Evolutionary conservation across 2,797 vertebrate species (phyloP).

Genomic region (Coracias cyanogaster): DNA sequence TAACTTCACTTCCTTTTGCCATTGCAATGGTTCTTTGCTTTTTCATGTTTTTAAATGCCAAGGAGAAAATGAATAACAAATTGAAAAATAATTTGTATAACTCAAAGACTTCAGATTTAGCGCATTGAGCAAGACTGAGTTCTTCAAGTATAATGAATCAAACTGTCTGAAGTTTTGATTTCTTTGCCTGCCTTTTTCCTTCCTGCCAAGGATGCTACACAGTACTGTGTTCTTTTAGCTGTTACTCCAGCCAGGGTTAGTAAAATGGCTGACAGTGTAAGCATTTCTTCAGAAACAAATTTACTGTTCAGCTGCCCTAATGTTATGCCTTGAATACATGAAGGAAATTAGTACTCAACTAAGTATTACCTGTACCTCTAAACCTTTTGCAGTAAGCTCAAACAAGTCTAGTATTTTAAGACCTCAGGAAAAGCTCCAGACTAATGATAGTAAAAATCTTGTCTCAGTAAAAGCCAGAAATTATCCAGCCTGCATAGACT

Average conservation of each 20-base stretch:
- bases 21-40: not conserved
- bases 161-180: not conserved
- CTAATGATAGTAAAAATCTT: not conserved
- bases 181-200: not conserved
- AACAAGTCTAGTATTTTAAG: not conserved
- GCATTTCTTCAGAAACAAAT: not conserved
- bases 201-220: not conserved
- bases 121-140: not conserved
- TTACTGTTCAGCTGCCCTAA: not conserved
- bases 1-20: not conserved
- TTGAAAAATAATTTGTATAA: not conserved
- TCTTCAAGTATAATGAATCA: not conserved
- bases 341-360: not conserved
- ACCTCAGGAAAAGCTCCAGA: not conserved
- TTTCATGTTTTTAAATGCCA: not conserved
- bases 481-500: not conserved
- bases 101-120: not conserved
- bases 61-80: not conserved
- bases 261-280: not conserved
- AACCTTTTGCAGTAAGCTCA: not conserved
- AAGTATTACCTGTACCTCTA: not conserved
- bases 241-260: not conserved
- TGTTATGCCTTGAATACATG: not conserved
- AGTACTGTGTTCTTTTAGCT: not conserved
- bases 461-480: not conserved